Evolutionary conservation across 2,797 vertebrate species (phyloP).

Genomic region (Synaphobranchus kaupii): DNA sequence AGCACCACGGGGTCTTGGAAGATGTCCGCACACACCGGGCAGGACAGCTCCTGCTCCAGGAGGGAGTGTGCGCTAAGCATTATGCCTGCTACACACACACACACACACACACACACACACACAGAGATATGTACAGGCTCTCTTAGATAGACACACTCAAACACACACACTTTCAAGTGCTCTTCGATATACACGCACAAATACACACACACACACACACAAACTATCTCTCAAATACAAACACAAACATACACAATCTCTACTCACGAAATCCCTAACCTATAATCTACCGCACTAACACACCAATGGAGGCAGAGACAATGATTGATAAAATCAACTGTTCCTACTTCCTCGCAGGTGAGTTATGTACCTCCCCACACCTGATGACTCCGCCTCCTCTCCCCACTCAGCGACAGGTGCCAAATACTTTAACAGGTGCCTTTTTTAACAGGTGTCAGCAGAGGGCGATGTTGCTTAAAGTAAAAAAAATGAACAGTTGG

Average conservation of each 20-base stretch:
- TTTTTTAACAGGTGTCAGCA: background rate
- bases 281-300: no score
- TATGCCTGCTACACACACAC: background rate
- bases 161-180: background rate
- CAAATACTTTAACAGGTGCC: no score
- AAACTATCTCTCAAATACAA: background rate
- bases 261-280: background rate
- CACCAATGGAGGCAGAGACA: background rate
- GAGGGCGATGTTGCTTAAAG: background rate
- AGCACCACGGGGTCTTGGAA: constrained; percentile 28
- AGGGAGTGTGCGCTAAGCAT: background rate
- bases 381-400: background rate
- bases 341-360: background rate
- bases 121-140: background rate
- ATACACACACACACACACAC: background rate
- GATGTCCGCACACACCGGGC: constrained; percentile 31
- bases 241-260: background rate
- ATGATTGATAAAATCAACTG: background rate
- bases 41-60: constrained; percentile 33
- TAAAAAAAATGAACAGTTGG: no score
- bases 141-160: background rate
- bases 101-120: background rate
- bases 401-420: background rate
- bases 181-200: background rate
- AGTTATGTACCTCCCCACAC: background rate